Conservation (phyloP, 2,888 invertebrate genomes). For the Esperia sulphurella region DNA sequence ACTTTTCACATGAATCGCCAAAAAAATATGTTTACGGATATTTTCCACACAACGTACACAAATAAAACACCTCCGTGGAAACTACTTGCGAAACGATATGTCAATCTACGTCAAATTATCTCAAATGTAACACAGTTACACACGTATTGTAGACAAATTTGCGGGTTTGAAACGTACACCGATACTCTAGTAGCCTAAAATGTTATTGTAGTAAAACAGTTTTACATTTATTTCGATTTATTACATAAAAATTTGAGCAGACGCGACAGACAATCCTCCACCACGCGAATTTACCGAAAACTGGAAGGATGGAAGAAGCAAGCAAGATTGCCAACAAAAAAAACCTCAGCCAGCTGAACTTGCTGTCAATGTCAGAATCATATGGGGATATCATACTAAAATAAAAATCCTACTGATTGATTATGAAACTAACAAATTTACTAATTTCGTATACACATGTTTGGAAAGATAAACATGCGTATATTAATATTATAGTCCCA, state of each 20-base stretch:
- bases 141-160: conserved; percentile 1
- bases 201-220: conserved; percentile 19
- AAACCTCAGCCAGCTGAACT: neutral
- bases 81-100: conserved; percentile 70
- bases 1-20: conserved; percentile 23
- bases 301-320: conserved; percentile 30
- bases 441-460: too few relatives aligned
- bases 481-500: too few relatives aligned
- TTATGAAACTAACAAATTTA: too few relatives aligned
- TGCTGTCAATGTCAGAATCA: conserved; percentile 5
- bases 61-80: conserved; percentile 62
- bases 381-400: neutral
- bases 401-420: neutral
- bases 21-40: conserved; percentile 35
- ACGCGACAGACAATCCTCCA: conserved; percentile 21
- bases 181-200: conserved; percentile 4
- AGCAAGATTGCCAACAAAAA: conserved; percentile 10
- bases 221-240: conserved; percentile 29
- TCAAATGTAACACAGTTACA: conserved; percentile 22
- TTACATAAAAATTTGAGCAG: conserved; percentile 20
- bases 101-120: conserved; percentile 62
- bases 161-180: conserved; percentile 4
- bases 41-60: conserved; percentile 63
- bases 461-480: too few relatives aligned
- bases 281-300: conserved; percentile 49